Evolutionary conservation across 2,888 invertebrate species (phyloP), one percentile per base, ranked within the genome.

Genomic region (Spodoptera picta): DNA sequence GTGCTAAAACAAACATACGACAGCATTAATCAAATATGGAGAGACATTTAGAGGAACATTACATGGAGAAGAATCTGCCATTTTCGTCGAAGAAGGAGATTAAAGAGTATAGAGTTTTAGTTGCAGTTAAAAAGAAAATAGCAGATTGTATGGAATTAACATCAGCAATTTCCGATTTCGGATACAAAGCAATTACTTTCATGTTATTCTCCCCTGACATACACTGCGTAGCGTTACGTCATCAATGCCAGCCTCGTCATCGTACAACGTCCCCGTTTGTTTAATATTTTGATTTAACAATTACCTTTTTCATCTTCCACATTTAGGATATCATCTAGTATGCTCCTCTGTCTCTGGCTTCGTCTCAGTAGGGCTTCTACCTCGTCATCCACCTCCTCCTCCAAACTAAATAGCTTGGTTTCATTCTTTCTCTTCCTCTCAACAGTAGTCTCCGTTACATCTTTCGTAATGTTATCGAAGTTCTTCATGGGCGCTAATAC

Each of bases 311-410:
- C 93, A 80, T 95, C 95, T 93, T 96, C 96, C 84, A 95, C 94
- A 83, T 95, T 95, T 66, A 96, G 91, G 79, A 97, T 96, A 89
- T 97, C 96, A 77, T 96, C 96, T 81, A 97, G 94, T 81, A 96
- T 95, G 89, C 96, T 96, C 87, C 97, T 95, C 87, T 97, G 97
- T 81, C 95, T 95, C 86, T 96, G 95, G 75, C 96, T 96, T 81
- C 96, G 95, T 86, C 92, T 95, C 52, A 97, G 91, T 62, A 97
- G 91, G 65, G 95, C 96, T 87, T 96, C 96, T 79, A 96, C 88
- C 76, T 95, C 95, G 59, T 95, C 95, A 81, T 96, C 96, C 14
- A 91, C 92, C 61, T 95, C 96, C 64, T 95, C 95, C 64, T 91
- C 92, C 11, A 94, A 90, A 69, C 83, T 88, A 73, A 87, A 87